Evolutionary conservation across 37 sponge, comb jelly and placozoan species (phyloP), one percentile per base, ranked within the genome.

Genomic region (Chondrilla cf. caribensis): DNA sequence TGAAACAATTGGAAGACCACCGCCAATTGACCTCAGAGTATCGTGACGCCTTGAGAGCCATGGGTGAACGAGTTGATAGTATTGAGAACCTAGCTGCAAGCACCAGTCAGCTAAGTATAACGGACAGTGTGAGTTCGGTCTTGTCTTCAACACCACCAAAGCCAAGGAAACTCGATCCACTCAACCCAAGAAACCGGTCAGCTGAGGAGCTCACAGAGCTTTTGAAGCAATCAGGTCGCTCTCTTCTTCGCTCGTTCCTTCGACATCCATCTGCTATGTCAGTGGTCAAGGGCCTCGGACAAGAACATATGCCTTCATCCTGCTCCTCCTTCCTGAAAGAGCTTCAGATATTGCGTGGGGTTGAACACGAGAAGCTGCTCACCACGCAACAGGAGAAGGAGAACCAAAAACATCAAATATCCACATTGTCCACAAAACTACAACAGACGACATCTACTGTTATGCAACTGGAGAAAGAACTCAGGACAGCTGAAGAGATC

Each of bases 341-440:
- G 58, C 82, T 91, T 64, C 59, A 67, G 58, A 60, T 31, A 65
- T 55, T 80, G 70, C 35, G 83, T 2, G 40, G 41, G 19, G 64
- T 92, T n/a, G 44, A 84, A 59, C 77, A 88, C 73, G 91, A 94
- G 86, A 84, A 60, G 47, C 84, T 97, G 24, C 88, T 91, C 14
- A 97, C 95, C 8, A 90, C 95, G 3, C 55, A 84, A 24, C 62
- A 81, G 73, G 97, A 97, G 71, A 95, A 93, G 72, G 86, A 83
- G 38, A 92, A 82, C 14, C 81, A 88, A 60, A 66, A 80, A 11
- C 70, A 87, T 44, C 82, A 88, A 35, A 62, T 97, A 6, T 57
- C 66, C 15, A 36, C 80, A 44, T 82, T 97, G 41, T 51, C 71
- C 6, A 67, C 90, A 59, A 83, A 88, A 55, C 80, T 87, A 77